Base-by-base conservation (phyloP, 2,888 invertebrate species). In the Oxyscelio sp. region DNA sequence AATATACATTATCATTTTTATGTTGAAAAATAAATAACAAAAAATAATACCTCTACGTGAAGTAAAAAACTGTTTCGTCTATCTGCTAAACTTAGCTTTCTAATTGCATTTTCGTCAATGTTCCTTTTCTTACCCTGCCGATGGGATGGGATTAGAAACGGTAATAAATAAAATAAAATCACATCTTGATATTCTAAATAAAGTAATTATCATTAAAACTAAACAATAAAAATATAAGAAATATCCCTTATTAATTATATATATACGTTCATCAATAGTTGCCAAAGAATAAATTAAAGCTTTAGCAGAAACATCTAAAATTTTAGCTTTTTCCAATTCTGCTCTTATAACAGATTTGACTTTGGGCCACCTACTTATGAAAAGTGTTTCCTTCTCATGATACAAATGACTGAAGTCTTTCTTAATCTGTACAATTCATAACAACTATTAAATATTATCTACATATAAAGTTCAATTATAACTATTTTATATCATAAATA, bases 41-140 rank as follows among this genome's bases (percentile, higher is more conserved):
- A 22, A 54, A 54, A 54, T 24, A 22, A 54, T 43, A 43, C 54
- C 54, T 54, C 54, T 5, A 54, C 54, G 54, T 54, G 54, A 22
- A 54, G 13, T 21, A 54, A 21, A 21, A 54, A 54, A 54, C n/a
- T 24, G 22, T 54, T 54, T 54, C 54, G 17, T 27, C 54, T 21
- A 6, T 54, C 54, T 6, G 21, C 17, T 13, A 54, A 6, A 24
- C 54, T 54, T 21, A 54, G 11, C 22, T 27, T 54, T 54, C 54
- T 22, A 5, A 54, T 27, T 21, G 22, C 22, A 13, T 22, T 24
- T 2, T n/a, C 22, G 4, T 22, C 22, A 13, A 13, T 24, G 13
- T 11, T 21, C 22, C 54, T 21, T 22, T 54, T 54, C 11, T 27
- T 54, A 13, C 54, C 54, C 4, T 22, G 54, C n/a, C 54, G 17